phyloP scores from a whole-genome alignment of 2,797 vertebrate genomes.

The Oceanodroma leucorhoa region DNA sequence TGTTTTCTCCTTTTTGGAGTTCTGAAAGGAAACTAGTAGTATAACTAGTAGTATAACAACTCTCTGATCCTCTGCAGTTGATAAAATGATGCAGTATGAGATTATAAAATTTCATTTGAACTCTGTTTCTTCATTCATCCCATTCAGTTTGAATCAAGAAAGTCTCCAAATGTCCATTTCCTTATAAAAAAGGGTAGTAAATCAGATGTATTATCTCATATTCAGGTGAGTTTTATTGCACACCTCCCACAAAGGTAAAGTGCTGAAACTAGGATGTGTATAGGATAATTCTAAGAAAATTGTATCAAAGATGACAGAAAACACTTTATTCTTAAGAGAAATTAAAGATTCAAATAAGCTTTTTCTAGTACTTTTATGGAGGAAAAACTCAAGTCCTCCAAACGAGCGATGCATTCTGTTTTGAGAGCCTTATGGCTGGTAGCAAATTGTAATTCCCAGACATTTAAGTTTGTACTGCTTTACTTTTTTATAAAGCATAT shows the following conservation, averaged over 20 bases:
- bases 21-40: neutral
- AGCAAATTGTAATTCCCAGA: neutral
- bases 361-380: neutral
- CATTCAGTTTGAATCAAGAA: neutral
- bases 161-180: neutral
- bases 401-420: neutral
- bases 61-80: neutral
- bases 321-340: neutral
- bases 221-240: neutral
- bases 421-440: neutral
- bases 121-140: neutral
- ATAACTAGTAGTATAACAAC: neutral
- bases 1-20: neutral
- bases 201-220: neutral
- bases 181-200: neutral
- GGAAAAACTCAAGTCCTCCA: neutral
- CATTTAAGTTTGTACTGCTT: neutral
- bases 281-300: neutral
- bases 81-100: neutral
- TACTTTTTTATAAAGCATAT: neutral
- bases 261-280: neutral
- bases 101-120: neutral
- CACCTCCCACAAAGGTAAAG: neutral
- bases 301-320: neutral
- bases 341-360: neutral